Base-by-base conservation (phyloP, 1,140 invertebrate genomes). In the Megalopta genalis region DNA sequence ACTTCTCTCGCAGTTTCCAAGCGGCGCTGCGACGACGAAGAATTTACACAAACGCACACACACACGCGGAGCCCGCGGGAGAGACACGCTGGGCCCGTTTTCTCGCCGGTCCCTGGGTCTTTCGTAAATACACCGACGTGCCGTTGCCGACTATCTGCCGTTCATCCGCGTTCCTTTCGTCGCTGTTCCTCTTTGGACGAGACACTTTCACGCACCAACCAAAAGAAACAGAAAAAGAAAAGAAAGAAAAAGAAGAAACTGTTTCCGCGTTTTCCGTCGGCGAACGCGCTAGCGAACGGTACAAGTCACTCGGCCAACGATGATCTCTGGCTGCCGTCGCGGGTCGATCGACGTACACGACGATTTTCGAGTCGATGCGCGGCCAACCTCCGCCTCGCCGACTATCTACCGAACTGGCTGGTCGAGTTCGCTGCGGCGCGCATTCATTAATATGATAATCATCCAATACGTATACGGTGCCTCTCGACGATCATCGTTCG, bases 401-500 rank as follows among this genome's bases (percentile, higher is more conserved):
- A 49, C 63, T 79, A 79, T 87, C 76, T 57, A n/a, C 59, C 46
- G 65, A 54, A 86, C 76, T 78, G 79, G 74, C 77, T 81, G 46
- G 76, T 57, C 79, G 70, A 85, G 83, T 64, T 32, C 18, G 23
- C 52, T 57, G 81, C 63, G 74, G 70, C 81, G 83, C 81, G 79
- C 80, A 76, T 86, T 86, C 87, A 87, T 90, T 83, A 89, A 89
- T 89, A 89, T 86, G 89, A 88, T 88, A 88, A 90, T 88, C 86
- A 83, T 82, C 75, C 84, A 39, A 81, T 83, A 77, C 82, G 82
- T 67, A 80, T 87, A 87, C 86, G 86, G 64, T 82, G 81, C 64
- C 82, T 76, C 77, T 85, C 60, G 68, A 79, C 71, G 78, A 73
- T 76, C 76, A 63, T 76, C 60, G 62, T 77, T 57, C 42, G 59